A percentile compares a stretch with the other conserved stretches of the same genome.
Evolutionary conservation across 2,113 vertebrate genomes (phyloP).

Genomic region (Eurypyga helias): DNA sequence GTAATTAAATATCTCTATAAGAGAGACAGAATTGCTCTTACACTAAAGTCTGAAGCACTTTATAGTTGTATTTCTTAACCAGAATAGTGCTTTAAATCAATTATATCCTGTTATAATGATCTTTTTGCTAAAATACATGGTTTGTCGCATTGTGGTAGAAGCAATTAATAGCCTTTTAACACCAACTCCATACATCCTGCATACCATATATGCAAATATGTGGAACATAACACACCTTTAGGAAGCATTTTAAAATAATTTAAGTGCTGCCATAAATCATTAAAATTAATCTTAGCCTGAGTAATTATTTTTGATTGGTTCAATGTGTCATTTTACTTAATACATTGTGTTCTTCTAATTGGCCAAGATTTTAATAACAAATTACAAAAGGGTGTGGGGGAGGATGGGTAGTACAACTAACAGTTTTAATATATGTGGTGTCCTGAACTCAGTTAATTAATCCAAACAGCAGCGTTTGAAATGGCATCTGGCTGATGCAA

Average conservation of each 20-base stretch:
- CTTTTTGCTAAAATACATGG: not conserved
- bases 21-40: constrained; percentile 12
- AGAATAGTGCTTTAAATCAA: constrained; percentile 54
- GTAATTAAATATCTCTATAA: constrained; percentile 38
- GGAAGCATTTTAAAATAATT: not conserved
- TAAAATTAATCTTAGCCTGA: constrained; percentile 21
- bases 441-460: constrained; percentile 62
- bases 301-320: constrained; percentile 58
- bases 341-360: constrained; percentile 50
- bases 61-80: not conserved
- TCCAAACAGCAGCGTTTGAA: constrained; percentile 42
- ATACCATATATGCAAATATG: not conserved
- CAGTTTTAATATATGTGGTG: constrained; percentile 30
- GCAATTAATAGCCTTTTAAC: constrained; percentile 25
- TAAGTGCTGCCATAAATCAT: constrained; percentile 49
- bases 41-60: constrained; percentile 17
- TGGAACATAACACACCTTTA: constrained; percentile 16
- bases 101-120: constrained; percentile 20
- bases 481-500: constrained; percentile 55
- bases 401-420: not conserved
- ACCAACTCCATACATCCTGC: not conserved
- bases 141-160: constrained; percentile 28
- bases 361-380: constrained; percentile 44
- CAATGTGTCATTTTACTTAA: constrained; percentile 33
- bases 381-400: not conserved